Percentiles rank a stretch among this genome's conserved stretches.
phyloP scores from a whole-genome alignment of 2,888 invertebrate species.

The Alviniconcha strummeri region DNA sequence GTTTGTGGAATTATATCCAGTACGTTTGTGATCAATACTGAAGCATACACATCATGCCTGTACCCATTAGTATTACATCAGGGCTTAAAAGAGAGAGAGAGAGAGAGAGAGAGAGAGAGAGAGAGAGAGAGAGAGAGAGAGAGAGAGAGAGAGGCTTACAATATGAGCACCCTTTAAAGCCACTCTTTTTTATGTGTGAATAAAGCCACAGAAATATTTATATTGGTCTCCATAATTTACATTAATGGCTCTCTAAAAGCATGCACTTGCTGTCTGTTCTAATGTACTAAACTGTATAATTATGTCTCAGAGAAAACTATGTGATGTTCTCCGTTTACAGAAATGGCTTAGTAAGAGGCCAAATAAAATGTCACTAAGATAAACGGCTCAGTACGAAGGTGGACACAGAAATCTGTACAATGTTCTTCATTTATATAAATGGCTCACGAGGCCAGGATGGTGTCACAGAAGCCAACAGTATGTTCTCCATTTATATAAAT shows the following conservation, averaged over 20 bases:
- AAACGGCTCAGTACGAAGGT: not conserved
- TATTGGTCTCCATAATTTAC: not conserved
- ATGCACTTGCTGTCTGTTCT: too few relatives aligned
- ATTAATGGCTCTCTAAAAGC: too few relatives aligned
- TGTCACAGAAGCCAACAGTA: too few relatives aligned
- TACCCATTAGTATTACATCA: too few relatives aligned
- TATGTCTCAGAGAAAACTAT: not conserved
- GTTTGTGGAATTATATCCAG: not conserved
- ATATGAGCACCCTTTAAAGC: not conserved
- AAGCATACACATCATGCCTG: too few relatives aligned
- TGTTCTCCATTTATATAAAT: too few relatives aligned
- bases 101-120: not conserved
- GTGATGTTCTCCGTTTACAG: not conserved
- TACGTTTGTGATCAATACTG: not conserved
- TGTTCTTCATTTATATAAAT: too few relatives aligned
- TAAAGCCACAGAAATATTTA: not conserved
- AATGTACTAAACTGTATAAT: not conserved
- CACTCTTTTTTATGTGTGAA: not conserved
- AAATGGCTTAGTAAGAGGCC: too few relatives aligned
- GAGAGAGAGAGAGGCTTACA: not conserved
- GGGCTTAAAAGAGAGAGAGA: not conserved
- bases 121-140: conserved; percentile 11
- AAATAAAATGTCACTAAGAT: not conserved
- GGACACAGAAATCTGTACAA: too few relatives aligned
- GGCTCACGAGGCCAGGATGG: too few relatives aligned